phyloP scores from a whole-genome alignment of 2,888 invertebrate species.

The Dromius quadrimaculatus region DNA sequence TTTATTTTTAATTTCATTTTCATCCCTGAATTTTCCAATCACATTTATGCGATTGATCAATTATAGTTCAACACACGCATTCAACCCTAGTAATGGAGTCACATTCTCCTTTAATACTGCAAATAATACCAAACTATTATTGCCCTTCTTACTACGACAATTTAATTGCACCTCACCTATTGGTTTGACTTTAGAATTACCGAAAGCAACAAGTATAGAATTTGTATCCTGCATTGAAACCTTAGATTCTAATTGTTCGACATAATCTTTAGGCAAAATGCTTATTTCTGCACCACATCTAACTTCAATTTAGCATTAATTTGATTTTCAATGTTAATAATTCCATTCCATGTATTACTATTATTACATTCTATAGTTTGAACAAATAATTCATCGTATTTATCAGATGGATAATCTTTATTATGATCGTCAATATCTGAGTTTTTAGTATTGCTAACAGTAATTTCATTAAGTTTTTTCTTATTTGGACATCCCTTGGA shows the following conservation, averaged over 20 bases:
- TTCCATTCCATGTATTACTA: background rate
- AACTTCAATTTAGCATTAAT: background rate
- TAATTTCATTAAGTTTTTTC: background rate
- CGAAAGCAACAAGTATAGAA: background rate
- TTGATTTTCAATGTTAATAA: background rate
- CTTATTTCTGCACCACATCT: background rate
- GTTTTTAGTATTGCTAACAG: background rate
- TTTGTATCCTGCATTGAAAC: background rate
- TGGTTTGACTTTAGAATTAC: background rate
- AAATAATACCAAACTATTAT: background rate
- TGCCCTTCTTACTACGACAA: background rate
- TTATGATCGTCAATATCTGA: background rate
- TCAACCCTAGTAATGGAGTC: background rate
- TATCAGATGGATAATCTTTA: background rate
- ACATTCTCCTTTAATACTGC: background rate
- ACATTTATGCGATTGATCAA: background rate
- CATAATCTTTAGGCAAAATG: background rate
- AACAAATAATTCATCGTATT: background rate
- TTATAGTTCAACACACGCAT: background rate
- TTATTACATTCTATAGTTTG: background rate
- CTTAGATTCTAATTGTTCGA: background rate
- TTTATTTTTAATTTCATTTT: background rate
- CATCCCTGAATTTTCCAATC: background rate
- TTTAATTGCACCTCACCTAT: background rate
- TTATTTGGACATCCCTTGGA: background rate